A percentile compares a stretch with the other conserved stretches of the same genome.
Evolutionary conservation across 1,140 invertebrate species (phyloP).

Genomic region (Macrobrachium nipponense): DNA sequence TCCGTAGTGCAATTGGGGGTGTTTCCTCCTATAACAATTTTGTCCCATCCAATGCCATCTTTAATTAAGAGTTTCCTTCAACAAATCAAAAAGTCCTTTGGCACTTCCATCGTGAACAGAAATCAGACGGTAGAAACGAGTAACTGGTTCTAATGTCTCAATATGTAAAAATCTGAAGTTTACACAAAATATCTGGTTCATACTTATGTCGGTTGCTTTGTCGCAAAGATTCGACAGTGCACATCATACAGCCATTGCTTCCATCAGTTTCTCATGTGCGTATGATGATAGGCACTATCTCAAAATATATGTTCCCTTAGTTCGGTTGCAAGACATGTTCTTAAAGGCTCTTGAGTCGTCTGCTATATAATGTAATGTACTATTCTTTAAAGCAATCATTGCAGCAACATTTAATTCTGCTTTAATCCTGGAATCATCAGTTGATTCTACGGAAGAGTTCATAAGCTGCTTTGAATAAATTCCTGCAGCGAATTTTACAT

Average conservation of each 20-base stretch:
- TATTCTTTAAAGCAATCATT: conserved; percentile 28
- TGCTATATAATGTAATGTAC: conserved; percentile 22
- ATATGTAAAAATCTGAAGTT: conserved; percentile 26
- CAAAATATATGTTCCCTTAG: conserved; percentile 32
- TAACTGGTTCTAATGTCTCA: conserved; percentile 18
- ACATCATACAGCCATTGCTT: neutral
- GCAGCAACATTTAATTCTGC: conserved; percentile 32
- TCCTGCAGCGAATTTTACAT: neutral
- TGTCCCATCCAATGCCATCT: conserved; percentile 29
- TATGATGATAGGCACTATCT: conserved; percentile 17
- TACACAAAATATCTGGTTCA: conserved; percentile 21
- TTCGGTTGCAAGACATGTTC: conserved; percentile 31
- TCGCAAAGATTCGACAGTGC: too few relatives aligned
- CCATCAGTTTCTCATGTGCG: conserved; percentile 17
- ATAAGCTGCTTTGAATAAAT: conserved; percentile 11
- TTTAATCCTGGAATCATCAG: conserved; percentile 13
- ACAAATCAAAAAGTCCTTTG: conserved; percentile 19
- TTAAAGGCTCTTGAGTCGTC: conserved; percentile 28
- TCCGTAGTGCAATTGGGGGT: too few relatives aligned
- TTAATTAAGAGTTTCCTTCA: conserved; percentile 12
- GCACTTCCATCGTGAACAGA: conserved; percentile 18
- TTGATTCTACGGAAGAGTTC: conserved; percentile 4
- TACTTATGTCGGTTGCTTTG: conserved; percentile 11
- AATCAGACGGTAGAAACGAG: conserved; percentile 6
- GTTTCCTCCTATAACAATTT: too few relatives aligned